Evolutionary conservation across 1,140 invertebrate genomes (phyloP).

Genomic region (Rhopalosiphum padi): DNA sequence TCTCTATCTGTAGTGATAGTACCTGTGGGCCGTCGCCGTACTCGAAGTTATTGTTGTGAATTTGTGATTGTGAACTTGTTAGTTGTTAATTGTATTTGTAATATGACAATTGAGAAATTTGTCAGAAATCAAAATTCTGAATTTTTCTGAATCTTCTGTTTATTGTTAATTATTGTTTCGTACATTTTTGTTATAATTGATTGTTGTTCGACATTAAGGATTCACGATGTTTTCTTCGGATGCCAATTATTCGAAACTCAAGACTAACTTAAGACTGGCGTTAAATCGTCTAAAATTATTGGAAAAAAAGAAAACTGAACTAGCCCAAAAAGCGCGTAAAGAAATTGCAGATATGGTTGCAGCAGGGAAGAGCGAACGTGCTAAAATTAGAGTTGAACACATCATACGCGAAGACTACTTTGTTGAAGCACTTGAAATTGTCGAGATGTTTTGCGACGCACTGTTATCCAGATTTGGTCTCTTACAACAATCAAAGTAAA

Average conservation of each 20-base stretch:
- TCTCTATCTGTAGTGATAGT: neutral
- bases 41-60: no score
- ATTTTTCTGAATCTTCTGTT: neutral
- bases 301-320: conserved; percentile 98
- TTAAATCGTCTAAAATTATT: conserved; percentile 93
- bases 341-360: conserved; percentile 97
- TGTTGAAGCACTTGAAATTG: conserved; percentile 98
- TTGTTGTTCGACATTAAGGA: neutral
- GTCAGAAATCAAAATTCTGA: neutral
- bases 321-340: conserved; percentile 92
- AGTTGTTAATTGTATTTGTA: neutral
- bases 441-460: conserved; percentile 99
- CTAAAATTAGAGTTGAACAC: conserved; percentile 96
- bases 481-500: conserved; percentile 95
- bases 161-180: neutral
- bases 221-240: conserved; percentile 83
- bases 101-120: neutral
- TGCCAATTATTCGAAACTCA: conserved; percentile 93
- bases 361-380: conserved; percentile 88
- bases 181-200: neutral
- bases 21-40: neutral
- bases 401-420: conserved; percentile 99
- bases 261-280: conserved; percentile 92
- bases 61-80: neutral
- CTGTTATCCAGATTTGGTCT: conserved; percentile 96